Base-by-base conservation (phyloP, 2,113 vertebrate genomes). In the Daubentonia madagascariensis region DNA sequence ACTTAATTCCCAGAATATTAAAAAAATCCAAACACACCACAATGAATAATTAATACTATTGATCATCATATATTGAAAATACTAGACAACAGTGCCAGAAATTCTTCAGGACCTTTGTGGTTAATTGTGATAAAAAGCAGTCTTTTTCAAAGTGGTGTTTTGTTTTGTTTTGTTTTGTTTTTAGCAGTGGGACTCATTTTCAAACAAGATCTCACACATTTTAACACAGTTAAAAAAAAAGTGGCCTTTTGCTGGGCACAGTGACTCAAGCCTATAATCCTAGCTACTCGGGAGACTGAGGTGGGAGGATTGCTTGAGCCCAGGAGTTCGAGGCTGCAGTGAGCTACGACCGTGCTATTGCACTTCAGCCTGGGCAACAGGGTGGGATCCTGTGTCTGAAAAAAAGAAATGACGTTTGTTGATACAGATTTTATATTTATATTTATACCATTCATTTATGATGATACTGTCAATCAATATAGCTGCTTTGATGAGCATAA, bases 1-100 rank as follows among this genome's bases (percentile, higher is more conserved):
- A 89, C 43, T 28, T 73, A 96, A 35, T 83, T 96, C 95, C 65
- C 13, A 85, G 43, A 86, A 85, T 30, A 67, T 89, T 86, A 52
- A 48, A 63, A 87, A 52, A 72, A 57, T 3, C 2, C 2, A 8
- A 48, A 0, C 3, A 22, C 18, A 30, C n/a, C 23, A 76, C 1
- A 80, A 70, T 94, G 65, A 45, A 59, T 83, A 93, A 88, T 95
- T 70, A 63, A 83, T 63, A 22, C 40, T 32, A 12, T 75, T 54
- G 11, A 59, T 59, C 6, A 54, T 91, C 22, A 80, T 11, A 43
- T 37, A 37, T 72, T 63, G n/a, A 86, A 52, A 85, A 37, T 3
- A 17, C 10, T 68, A 88, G 37, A 67, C 3, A 73, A 65, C 18
- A 81, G 12, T 52, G 37, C 30, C 43, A 67, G 8, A 80, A 37